Conservation (phyloP, 2,888 invertebrate species). For the Hyles lineata region DNA sequence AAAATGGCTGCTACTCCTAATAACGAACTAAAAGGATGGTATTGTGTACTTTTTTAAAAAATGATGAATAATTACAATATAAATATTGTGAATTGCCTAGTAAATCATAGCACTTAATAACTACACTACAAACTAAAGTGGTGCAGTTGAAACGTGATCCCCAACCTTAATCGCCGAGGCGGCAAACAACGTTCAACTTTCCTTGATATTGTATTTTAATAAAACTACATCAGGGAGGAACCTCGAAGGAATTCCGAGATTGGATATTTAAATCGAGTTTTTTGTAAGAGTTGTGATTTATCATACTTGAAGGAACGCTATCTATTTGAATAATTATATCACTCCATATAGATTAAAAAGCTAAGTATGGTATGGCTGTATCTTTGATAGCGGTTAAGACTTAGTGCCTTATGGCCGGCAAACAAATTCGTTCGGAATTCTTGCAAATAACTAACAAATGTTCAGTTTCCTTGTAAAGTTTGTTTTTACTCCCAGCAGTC, state of each 20-base stretch:
- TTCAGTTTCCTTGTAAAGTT: too few relatives aligned
- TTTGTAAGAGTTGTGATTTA: background rate
- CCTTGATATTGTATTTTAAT: background rate
- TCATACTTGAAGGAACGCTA: background rate
- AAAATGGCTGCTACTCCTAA: too few relatives aligned
- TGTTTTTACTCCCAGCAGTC: too few relatives aligned
- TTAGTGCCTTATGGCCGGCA: too few relatives aligned
- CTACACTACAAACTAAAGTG: background rate
- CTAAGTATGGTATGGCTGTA: too few relatives aligned
- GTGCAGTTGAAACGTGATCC: conserved; percentile 13
- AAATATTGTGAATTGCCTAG: background rate
- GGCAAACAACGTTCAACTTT: background rate
- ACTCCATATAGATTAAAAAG: too few relatives aligned
- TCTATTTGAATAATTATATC: background rate
- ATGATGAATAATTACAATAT: too few relatives aligned
- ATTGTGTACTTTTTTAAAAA: too few relatives aligned
- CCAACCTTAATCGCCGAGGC: background rate
- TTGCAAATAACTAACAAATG: too few relatives aligned
- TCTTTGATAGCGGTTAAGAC: too few relatives aligned
- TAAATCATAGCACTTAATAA: conserved; percentile 14
- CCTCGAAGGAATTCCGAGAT: background rate
- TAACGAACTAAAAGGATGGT: too few relatives aligned
- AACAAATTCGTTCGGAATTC: too few relatives aligned
- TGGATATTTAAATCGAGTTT: background rate
- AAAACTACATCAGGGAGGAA: background rate